Evolutionary conservation across 2,113 vertebrate genomes (phyloP), one percentile per base, ranked within the genome.

Genomic region (Ceyx cyanopectus): DNA sequence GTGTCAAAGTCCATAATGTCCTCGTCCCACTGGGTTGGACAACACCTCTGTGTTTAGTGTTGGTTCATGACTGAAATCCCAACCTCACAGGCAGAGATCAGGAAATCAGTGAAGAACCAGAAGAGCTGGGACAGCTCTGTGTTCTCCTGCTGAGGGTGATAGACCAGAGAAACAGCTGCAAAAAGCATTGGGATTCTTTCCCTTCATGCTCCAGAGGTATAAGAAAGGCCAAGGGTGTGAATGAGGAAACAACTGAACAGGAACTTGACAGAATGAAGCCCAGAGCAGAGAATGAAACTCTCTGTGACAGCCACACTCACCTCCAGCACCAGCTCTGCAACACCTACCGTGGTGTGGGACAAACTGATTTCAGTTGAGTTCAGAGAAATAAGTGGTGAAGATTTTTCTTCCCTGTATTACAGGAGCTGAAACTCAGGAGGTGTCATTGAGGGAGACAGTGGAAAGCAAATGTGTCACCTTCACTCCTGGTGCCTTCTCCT

Each of bases 1-100:
- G 24, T 65, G 4, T 23, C 2, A 0, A 14, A 60, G 45, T 4
- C 62, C 1, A 5, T 6, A 16, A 27, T 1, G 0, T 29, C 61
- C 34, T 45, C 2, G 0, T 57, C 61, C 48, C 5, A 1, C 41
- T 5, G 20, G 48, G 14, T 53, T 51, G 14, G 34, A 26, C 9
- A 34, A 74, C 29, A 20, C 13, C 12, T 30, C 27, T 40, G 32
- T 6, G 2, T 48, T 27, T 18, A 24, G 26, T 13, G 27, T 5
- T 0, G 13, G 10, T 9, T 74, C 24, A 7, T 1, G 6, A n/a
- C n/a, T 11, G 29, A 58, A 78, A 68, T 27, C 73, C 73, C 67
- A 78, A 73, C 24, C 18, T 10, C 12, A 6, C 43, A 5, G 14
- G 18, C 29, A 21, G 34, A 24, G 66, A 34, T 32, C 4, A 8